A percentile compares a stretch with the other conserved stretches of the same genome.
Conservation (phyloP, 2,888 invertebrate species). For the Leptura quadrifasciata region DNA sequence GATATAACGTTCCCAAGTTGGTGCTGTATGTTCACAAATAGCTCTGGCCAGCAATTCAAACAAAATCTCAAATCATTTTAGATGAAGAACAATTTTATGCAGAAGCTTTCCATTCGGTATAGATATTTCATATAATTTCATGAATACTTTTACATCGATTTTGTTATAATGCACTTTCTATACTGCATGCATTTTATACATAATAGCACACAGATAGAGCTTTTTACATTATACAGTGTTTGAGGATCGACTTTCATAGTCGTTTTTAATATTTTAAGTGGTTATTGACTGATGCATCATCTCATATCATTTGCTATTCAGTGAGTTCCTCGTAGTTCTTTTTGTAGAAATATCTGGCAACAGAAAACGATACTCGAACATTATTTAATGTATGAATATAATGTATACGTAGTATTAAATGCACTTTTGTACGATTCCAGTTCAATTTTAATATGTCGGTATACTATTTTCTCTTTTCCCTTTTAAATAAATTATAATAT, state of each 20-base stretch:
- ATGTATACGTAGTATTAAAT: too few relatives aligned
- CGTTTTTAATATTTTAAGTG: neutral
- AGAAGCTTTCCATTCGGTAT: neutral
- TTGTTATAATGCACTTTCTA: conserved; percentile 7
- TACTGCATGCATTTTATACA: neutral
- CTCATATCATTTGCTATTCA: neutral
- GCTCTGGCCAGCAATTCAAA: neutral
- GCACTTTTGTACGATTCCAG: too few relatives aligned
- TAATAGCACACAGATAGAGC: neutral
- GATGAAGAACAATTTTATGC: neutral
- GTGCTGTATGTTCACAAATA: neutral
- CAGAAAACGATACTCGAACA: neutral
- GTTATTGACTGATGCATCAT: neutral
- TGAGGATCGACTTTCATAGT: neutral
- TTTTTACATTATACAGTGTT: neutral
- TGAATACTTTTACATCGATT: conserved; percentile 24
- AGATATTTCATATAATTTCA: neutral
- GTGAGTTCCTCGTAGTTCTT: neutral
- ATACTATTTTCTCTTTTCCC: too few relatives aligned
- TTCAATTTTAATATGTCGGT: too few relatives aligned
- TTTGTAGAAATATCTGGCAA: neutral
- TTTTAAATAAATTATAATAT: too few relatives aligned
- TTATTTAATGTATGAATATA: too few relatives aligned
- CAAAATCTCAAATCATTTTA: neutral
- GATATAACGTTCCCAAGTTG: neutral